Base-by-base conservation (phyloP, 1,140 invertebrate genomes). In the Pectinophora gossypiella region DNA sequence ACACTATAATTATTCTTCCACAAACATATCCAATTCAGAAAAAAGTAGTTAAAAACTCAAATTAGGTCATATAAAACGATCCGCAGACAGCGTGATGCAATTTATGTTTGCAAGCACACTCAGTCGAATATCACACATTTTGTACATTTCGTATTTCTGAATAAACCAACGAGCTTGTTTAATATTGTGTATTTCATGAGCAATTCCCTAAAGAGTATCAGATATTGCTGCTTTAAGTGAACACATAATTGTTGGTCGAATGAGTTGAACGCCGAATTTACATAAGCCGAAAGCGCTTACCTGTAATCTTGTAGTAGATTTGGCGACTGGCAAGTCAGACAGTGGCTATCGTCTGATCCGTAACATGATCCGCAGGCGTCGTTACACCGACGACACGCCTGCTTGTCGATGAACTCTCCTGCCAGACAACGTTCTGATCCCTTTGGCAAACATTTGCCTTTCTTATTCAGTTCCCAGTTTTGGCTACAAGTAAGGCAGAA, bases 401-500 rank as follows among this genome's bases (percentile, higher is more conserved):
- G 89, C 9, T 67, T 68, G 15, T 71, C 67, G 0, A 50, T 54
- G 43, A 60, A 87, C 83, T 88, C 87, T 89, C 91, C 88, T 42
- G 85, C 81, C 61, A 89, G 88, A 72, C 95, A 96, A 7, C 89
- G 89, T 13, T 91, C 90, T 32, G 91, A 91, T 15, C 91, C 92
- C 23, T 90, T 86, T 0, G 91, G 91, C 10, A 91, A 88, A 69
- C 94, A 96, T 48, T 91, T 89, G 9, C 90, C 90, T 59, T 94
- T 94, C 58, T 91, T 92, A 68, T 92, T 94, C 6, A 94, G 68
- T 50, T 88, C 90, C 93, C 94, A 95, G 38, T 92, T 92, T 0
- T 89, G 66, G 27, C 92, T 81, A 73, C 94, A 95, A 15, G 90
- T 90, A 5, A 91, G 88, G 76, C 95, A 96, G 20, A 89, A 80